A percentile compares a stretch with the other conserved stretches of the same genome.
Conservation (phyloP, 2,113 vertebrate species). For the Nesoenas mayeri region DNA sequence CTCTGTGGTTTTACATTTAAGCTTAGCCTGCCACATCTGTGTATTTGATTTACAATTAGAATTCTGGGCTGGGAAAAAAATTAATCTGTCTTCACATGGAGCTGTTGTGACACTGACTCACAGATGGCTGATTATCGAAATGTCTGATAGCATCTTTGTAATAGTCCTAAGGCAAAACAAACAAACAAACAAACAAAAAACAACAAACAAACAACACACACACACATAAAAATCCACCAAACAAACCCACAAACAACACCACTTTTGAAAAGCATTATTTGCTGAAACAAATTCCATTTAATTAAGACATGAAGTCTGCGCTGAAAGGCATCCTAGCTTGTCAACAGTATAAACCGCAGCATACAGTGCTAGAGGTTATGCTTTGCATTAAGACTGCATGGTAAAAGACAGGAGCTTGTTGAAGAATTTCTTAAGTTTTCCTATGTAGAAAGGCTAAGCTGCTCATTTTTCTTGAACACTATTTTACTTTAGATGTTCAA, state of each 20-base stretch:
- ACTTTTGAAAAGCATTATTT: conserved; percentile 56
- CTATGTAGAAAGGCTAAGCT: background rate
- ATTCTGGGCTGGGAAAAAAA: background rate
- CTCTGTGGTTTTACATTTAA: background rate
- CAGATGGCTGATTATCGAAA: conserved; percentile 58
- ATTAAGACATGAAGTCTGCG: conserved; percentile 41
- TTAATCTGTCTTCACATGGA: background rate
- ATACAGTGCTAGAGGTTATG: background rate
- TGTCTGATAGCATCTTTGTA: conserved; percentile 45
- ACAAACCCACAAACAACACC: too few relatives aligned
- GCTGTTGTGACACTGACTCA: background rate
- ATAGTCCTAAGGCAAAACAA: conserved; percentile 34
- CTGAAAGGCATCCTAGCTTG: conserved; percentile 26
- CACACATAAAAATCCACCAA: background rate
- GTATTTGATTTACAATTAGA: background rate
- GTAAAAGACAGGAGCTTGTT: background rate
- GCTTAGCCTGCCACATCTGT: background rate
- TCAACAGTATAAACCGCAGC: conserved; percentile 34
- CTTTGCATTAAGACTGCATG: background rate
- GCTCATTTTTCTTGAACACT: background rate
- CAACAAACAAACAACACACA: too few relatives aligned
- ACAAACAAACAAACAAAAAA: too few relatives aligned
- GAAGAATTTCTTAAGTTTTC: background rate
- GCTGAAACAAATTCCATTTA: conserved; percentile 59
- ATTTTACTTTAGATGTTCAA: background rate